Percentiles rank a stretch among this genome's conserved stretches.
phyloP scores from a whole-genome alignment of 2,797 vertebrate species.

The Echiichthys vipera region DNA sequence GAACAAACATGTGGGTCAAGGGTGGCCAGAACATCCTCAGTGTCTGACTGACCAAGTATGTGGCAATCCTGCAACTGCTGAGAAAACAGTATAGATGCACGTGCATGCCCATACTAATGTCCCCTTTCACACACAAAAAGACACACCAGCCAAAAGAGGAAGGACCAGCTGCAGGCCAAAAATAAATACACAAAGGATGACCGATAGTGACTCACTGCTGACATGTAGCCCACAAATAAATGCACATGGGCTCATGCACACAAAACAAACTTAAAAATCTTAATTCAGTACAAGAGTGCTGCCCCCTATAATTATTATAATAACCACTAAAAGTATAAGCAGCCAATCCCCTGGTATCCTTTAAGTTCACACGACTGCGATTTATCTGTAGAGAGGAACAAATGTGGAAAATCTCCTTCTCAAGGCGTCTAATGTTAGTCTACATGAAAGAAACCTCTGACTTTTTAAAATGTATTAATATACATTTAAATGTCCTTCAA shows the following conservation, averaged over 20 bases:
- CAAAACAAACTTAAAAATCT: conserved; percentile 12
- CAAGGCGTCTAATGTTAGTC: neutral
- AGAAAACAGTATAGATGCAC: conserved; percentile 68
- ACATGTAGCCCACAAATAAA: conserved; percentile 64
- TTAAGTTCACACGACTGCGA: no score
- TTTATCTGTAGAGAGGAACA: neutral
- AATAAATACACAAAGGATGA: conserved; percentile 80
- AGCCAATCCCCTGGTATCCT: neutral
- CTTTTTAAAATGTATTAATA: no score
- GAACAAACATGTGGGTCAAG: conserved; percentile 63
- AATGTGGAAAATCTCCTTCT: neutral
- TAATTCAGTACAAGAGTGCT: neutral
- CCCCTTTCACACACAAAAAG: conserved; percentile 7
- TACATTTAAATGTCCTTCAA: conserved; percentile 37
- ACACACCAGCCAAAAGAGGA: conserved; percentile 56
- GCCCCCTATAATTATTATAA: neutral
- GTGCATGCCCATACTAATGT: conserved; percentile 47
- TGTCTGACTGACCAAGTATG: conserved; percentile 47
- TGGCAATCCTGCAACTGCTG: conserved; percentile 67
- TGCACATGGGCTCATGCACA: conserved; percentile 39
- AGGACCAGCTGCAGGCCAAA: conserved; percentile 80
- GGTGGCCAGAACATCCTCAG: conserved; percentile 55
- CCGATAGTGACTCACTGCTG: conserved; percentile 72
- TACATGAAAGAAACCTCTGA: neutral
- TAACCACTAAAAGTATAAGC: neutral